phyloP scores from a whole-genome alignment of 1,140 invertebrate genomes.

The Battus philenor region DNA sequence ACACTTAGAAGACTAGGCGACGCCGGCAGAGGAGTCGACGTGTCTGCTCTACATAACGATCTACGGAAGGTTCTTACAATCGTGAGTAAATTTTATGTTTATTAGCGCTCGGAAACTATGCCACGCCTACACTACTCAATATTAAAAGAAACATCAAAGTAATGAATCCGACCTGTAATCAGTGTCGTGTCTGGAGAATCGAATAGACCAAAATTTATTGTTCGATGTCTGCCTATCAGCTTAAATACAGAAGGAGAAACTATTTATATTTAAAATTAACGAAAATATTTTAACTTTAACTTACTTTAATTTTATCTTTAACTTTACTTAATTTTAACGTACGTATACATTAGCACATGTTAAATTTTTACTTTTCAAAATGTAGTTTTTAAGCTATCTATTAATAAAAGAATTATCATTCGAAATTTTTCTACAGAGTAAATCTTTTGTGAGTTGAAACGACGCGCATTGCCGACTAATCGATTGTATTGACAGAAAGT shows the following conservation, averaged over 20 bases:
- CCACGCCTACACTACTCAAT: background rate
- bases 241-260: too few relatives aligned
- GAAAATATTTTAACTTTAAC: background rate
- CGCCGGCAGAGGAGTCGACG: conserved; percentile 82
- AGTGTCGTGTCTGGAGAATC: background rate
- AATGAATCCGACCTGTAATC: background rate
- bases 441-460: background rate
- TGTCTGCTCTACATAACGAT: conserved; percentile 81
- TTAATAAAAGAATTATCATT: too few relatives aligned
- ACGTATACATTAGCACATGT: too few relatives aligned
- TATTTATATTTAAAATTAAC: too few relatives aligned
- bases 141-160: background rate
- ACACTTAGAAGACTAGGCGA: conserved; percentile 85
- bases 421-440: background rate
- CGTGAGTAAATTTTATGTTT: conserved; percentile 59
- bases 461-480: conserved; percentile 7
- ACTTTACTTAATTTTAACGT: background rate
- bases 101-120: background rate
- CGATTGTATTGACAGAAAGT: conserved; percentile 11
- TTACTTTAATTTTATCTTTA: background rate
- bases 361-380: background rate
- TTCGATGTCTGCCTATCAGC: too few relatives aligned
- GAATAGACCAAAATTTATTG: too few relatives aligned
- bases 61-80: conserved; percentile 80
- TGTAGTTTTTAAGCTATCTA: background rate